phyloP scores from a whole-genome alignment of 2,113 vertebrate genomes.

The Amphilophus citrinellus region DNA sequence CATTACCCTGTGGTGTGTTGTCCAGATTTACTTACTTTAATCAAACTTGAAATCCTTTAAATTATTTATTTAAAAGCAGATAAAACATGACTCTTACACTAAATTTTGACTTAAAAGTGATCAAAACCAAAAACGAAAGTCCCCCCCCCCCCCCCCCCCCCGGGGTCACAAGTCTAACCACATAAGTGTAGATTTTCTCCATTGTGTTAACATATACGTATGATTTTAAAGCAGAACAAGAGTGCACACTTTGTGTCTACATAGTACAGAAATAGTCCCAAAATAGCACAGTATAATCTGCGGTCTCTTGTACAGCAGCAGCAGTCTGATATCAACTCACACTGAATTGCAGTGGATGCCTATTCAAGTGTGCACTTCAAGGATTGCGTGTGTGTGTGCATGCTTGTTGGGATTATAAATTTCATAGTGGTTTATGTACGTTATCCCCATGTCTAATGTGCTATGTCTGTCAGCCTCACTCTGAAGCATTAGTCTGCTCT shows the following conservation, averaged over 20 bases:
- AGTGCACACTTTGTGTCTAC: conserved; percentile 14
- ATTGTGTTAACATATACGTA: background rate
- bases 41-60: background rate
- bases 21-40: background rate
- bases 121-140: conserved; percentile 18
- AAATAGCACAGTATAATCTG: conserved; percentile 42
- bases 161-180: background rate
- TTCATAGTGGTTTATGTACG: conserved; percentile 68
- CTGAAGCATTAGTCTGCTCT: conserved; percentile 17
- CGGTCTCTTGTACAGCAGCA: conserved; percentile 27
- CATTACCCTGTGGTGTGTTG: background rate
- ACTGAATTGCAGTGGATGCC: conserved; percentile 19
- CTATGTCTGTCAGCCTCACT: conserved; percentile 51
- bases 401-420: conserved; percentile 68
- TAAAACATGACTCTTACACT: background rate
- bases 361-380: conserved; percentile 33
- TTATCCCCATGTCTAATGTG: conserved; percentile 75
- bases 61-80: background rate
- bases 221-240: background rate
- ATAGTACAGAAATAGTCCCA: conserved; percentile 3
- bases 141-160: too few relatives aligned
- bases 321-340: conserved; percentile 25
- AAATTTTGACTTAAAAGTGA: background rate
- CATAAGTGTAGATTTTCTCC: conserved; percentile 2
- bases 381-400: conserved; percentile 1